Evolutionary conservation across 2,113 vertebrate genomes (phyloP).

Genomic region (Calypte anna): DNA sequence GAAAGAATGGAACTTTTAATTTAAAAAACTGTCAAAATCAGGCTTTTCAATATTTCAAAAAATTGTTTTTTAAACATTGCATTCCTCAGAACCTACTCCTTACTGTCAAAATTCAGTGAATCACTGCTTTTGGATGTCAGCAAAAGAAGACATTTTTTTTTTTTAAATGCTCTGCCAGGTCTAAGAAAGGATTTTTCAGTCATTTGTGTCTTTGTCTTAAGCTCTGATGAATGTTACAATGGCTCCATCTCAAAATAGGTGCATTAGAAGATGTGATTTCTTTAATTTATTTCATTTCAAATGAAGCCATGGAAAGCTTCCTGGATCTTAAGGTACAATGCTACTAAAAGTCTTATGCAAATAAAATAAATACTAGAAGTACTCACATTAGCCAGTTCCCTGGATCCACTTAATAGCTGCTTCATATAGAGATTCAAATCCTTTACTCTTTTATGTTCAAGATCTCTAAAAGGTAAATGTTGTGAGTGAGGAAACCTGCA

Average conservation of each 20-base stretch:
- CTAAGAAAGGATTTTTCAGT: constrained; percentile 17
- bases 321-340: not conserved
- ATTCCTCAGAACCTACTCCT: constrained; percentile 6
- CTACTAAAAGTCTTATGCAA: not conserved
- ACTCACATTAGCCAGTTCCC: constrained; percentile 65
- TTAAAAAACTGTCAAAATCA: constrained; percentile 48
- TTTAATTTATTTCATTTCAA: rapidly evolving
- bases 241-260: not conserved
- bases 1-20: not conserved
- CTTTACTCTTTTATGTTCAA: constrained; percentile 75
- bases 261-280: not conserved
- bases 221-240: not conserved
- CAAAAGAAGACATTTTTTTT: not conserved
- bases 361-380: not conserved
- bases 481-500: constrained; percentile 84
- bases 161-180: not conserved
- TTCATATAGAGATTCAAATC: constrained; percentile 85
- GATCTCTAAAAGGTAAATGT: constrained; percentile 75
- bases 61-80: not conserved
- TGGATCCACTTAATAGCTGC: constrained; percentile 79
- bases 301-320: not conserved
- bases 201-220: not conserved
- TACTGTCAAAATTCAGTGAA: constrained; percentile 46
- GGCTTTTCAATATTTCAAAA: constrained; percentile 39
- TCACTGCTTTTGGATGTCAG: not conserved